phyloP scores from a whole-genome alignment of 35 echinoderm and acorn worm species.

The Apostichopus japonicus region DNA sequence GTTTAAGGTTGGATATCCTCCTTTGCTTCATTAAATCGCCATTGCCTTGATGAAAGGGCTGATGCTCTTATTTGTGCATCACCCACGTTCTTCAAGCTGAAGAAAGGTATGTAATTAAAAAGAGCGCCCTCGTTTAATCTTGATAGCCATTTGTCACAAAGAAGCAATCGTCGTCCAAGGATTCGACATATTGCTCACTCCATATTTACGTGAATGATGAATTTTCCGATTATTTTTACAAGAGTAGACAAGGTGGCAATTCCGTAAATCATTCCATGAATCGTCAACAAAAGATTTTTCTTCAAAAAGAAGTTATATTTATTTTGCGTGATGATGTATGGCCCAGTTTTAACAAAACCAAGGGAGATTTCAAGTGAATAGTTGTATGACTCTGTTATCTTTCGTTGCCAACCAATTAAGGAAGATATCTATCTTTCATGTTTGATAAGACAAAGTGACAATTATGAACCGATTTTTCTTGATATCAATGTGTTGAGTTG shows the following conservation, averaged over 20 bases:
- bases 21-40: too few relatives aligned
- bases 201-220: constrained; percentile 2
- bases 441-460: constrained; percentile 5
- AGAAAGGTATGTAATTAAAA: too few relatives aligned
- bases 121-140: background rate
- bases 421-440: constrained; percentile 5
- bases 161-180: background rate
- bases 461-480: constrained; percentile 13
- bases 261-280: background rate
- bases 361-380: background rate
- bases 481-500: background rate
- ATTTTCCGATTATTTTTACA: constrained; percentile 40
- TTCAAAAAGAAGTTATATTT: constrained; percentile 34
- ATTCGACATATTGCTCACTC: background rate
- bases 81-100: too few relatives aligned
- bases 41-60: too few relatives aligned
- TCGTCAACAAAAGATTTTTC: constrained; percentile 32
- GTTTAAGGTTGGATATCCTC: too few relatives aligned
- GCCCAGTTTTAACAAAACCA: background rate
- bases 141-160: background rate
- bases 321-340: constrained; percentile 24
- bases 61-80: too few relatives aligned
- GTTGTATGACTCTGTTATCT: constrained; percentile 4
- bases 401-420: constrained; percentile 11
- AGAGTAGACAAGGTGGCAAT: constrained; percentile 34